Evolutionary conservation across 2,888 invertebrate species (phyloP).

Genomic region (Limulus polyphemus): DNA sequence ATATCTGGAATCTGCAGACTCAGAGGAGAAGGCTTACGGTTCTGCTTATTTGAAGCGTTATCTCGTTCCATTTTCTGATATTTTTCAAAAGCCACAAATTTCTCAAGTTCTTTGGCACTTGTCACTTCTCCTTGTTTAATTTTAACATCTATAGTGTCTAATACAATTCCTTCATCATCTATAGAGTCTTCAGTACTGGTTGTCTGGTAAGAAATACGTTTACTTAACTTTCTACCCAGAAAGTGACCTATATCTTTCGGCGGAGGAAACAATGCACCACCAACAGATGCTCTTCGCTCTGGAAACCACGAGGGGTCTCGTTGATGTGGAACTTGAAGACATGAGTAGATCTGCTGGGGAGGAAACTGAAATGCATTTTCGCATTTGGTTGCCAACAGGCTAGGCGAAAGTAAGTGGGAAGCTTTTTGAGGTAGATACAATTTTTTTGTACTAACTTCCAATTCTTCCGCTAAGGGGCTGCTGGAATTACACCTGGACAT

Average conservation of each 20-base stretch:
- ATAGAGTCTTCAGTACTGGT: constrained; percentile 37
- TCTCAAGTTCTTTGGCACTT: constrained; percentile 51
- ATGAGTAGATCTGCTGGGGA: not conserved
- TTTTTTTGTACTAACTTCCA: constrained; percentile 15
- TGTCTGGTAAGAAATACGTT: constrained; percentile 15
- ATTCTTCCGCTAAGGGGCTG: constrained; percentile 44
- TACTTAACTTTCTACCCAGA: constrained; percentile 7
- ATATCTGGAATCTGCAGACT: too few relatives aligned
- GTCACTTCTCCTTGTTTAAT: constrained; percentile 55
- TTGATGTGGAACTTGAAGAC: constrained; percentile 7
- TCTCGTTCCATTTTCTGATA: not conserved
- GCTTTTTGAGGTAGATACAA: constrained; percentile 7
- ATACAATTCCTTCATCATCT: constrained; percentile 59
- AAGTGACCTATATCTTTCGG: not conserved
- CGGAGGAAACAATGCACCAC: constrained; percentile 4
- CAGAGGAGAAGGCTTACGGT: too few relatives aligned
- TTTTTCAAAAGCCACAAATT: constrained; percentile 26
- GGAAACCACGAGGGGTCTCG: constrained; percentile 6
- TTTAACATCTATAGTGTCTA: constrained; percentile 55
- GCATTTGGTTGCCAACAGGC: constrained; percentile 8
- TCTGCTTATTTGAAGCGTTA: too few relatives aligned
- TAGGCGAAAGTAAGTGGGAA: constrained; percentile 1
- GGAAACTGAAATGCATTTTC: constrained; percentile 12
- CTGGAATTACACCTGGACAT: constrained; percentile 68
- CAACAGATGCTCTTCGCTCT: constrained; percentile 5